phyloP scores from a whole-genome alignment of 2,113 vertebrate genomes.

The Panurus biarmicus region DNA sequence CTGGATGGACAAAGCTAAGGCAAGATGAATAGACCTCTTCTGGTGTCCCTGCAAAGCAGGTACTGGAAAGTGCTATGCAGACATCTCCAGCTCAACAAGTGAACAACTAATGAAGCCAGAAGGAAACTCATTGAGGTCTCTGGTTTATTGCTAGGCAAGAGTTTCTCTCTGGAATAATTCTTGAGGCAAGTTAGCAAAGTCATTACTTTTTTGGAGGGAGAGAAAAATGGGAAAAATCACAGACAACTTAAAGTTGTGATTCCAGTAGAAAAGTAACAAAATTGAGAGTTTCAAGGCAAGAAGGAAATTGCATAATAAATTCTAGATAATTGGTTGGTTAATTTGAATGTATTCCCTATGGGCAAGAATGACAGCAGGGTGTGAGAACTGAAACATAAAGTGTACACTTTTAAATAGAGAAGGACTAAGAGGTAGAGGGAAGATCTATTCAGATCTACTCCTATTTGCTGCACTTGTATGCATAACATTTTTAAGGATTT shows the following conservation, averaged over 20 bases:
- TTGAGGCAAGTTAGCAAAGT: background rate
- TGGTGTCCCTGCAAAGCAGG: background rate
- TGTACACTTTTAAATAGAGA: background rate
- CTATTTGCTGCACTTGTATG: background rate
- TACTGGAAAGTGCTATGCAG: background rate
- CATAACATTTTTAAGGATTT: background rate
- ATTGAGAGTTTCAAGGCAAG: background rate
- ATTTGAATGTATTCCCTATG: background rate
- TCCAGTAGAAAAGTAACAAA: background rate
- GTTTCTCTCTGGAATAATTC: background rate
- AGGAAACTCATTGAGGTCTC: background rate
- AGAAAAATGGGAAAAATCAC: background rate
- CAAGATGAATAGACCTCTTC: background rate
- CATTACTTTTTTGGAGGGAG: background rate
- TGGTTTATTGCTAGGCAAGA: background rate
- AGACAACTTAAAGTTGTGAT: background rate
- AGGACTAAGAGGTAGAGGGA: background rate
- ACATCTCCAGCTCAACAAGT: background rate
- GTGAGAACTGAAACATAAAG: background rate
- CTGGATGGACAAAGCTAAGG: background rate
- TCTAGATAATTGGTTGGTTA: background rate
- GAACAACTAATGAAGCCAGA: background rate
- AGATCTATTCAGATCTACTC: background rate
- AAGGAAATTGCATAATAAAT: background rate
- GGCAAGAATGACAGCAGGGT: background rate